Conservation (phyloP, 2,797 vertebrate genomes). For the Scleropages formosus region DNA sequence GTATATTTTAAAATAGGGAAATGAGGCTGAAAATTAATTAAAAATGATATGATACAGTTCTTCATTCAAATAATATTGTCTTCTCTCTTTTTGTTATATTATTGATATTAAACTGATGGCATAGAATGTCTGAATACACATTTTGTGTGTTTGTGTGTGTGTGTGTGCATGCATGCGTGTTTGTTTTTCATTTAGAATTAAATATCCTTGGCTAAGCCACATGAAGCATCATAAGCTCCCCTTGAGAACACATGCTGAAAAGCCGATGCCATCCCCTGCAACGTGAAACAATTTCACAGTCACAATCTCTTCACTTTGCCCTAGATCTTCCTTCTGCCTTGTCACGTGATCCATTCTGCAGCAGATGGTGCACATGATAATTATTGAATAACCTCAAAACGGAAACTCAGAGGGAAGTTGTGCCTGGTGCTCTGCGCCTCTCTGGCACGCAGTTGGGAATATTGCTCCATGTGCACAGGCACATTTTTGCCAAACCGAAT, state of each 20-base stretch:
- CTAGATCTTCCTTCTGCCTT: slow-evolving; percentile 11
- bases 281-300: slow-evolving; percentile 22
- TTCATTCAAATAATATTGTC: too few relatives aligned
- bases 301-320: slow-evolving; percentile 4
- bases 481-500: not conserved
- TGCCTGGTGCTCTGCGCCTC: not conserved
- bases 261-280: not conserved
- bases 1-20: too few relatives aligned
- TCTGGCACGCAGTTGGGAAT: not conserved
- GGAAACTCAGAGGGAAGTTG: slow-evolving; percentile 5
- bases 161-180: too few relatives aligned
- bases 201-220: not conserved
- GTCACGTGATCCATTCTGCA: not conserved
- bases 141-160: too few relatives aligned
- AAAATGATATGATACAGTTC: too few relatives aligned
- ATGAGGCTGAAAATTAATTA: too few relatives aligned
- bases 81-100: too few relatives aligned
- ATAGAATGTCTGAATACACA: too few relatives aligned
- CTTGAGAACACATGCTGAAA: not conserved
- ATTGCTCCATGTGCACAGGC: not conserved
- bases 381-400: slow-evolving; percentile 16
- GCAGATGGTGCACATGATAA: slow-evolving; percentile 22
- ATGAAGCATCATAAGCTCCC: not conserved
- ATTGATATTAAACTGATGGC: too few relatives aligned
- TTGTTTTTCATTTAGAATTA: slow-evolving; percentile 3